phyloP scores from a whole-genome alignment of 2,888 invertebrate genomes.

The Seladonia tumulorum region DNA sequence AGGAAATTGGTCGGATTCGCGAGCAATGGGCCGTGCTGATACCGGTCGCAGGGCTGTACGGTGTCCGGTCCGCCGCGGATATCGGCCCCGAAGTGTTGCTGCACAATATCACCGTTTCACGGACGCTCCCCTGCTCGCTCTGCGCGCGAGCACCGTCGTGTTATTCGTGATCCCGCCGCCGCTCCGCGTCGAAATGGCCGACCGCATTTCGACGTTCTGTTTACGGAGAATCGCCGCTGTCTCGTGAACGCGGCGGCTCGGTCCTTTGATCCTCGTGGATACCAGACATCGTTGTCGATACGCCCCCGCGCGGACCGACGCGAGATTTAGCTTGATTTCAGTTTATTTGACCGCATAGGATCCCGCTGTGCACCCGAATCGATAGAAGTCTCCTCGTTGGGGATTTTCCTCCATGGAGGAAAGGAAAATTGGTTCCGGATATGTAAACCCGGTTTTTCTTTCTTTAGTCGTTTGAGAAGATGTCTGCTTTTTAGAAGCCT shows the following conservation, averaged over 20 bases:
- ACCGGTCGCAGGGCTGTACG: conserved; percentile 71
- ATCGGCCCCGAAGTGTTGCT: conserved; percentile 64
- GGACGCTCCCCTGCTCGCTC: conserved; percentile 18
- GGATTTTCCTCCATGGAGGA: not conserved
- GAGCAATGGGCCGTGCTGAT: conserved; percentile 84
- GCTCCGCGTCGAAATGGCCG: conserved; percentile 14
- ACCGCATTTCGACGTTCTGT: conserved; percentile 43
- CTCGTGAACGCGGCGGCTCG: not conserved
- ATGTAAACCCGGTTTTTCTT: not conserved
- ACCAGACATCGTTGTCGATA: not conserved
- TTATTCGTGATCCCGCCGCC: conserved; percentile 35
- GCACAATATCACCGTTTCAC: conserved; percentile 57
- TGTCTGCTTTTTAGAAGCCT: not conserved
- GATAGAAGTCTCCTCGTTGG: not conserved
- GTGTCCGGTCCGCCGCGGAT: conserved; percentile 69
- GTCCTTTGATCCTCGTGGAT: conserved; percentile 30
- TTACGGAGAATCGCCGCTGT: conserved; percentile 34
- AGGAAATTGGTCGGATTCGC: conserved; percentile 84
- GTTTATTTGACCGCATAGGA: conserved; percentile 19
- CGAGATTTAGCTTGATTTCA: conserved; percentile 6
- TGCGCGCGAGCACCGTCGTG: conserved; percentile 6
- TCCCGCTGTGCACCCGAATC: not conserved
- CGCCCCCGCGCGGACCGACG: not conserved
- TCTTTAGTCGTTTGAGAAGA: not conserved
- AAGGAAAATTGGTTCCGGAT: not conserved